Evolutionary conservation across 2,113 vertebrate genomes (phyloP).

Genomic region (Pachypanchax playfairii): DNA sequence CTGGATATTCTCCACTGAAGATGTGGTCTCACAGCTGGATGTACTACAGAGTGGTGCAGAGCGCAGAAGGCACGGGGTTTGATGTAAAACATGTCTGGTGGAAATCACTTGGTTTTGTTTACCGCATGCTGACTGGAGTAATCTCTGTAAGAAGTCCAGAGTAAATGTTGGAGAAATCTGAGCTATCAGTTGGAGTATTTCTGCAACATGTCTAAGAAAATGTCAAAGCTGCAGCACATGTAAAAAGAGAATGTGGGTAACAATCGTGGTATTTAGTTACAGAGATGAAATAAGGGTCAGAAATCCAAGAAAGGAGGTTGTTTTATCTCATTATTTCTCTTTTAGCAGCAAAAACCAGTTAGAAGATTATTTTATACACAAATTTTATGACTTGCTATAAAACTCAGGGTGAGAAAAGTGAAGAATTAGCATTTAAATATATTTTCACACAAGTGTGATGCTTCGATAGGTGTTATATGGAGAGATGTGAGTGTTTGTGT

Average conservation of each 20-base stretch:
- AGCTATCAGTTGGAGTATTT: not conserved
- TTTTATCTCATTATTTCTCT: not conserved
- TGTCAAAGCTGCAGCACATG: not conserved
- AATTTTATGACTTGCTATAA: not conserved
- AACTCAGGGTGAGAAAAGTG: slow-evolving; percentile 9
- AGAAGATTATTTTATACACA: too few relatives aligned
- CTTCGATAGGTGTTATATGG: too few relatives aligned
- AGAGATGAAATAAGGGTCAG: not conserved
- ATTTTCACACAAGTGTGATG: not conserved
- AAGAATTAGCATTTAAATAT: slow-evolving; percentile 26
- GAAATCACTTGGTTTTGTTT: slow-evolving; percentile 7
- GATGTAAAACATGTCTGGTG: not conserved
- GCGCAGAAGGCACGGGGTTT: not conserved
- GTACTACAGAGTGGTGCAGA: not conserved
- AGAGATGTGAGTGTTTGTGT: too few relatives aligned
- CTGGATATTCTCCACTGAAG: slow-evolving; percentile 4
- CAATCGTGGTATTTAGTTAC: not conserved
- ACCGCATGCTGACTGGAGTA: not conserved
- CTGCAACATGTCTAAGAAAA: not conserved
- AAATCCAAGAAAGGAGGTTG: not conserved
- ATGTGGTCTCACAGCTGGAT: not conserved
- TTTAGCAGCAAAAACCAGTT: not conserved
- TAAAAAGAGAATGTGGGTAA: not conserved
- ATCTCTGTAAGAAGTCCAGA: not conserved
- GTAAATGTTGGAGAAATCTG: not conserved